A percentile compares a stretch with the other conserved stretches of the same genome.
phyloP scores from a whole-genome alignment of 2,888 invertebrate genomes.

The Hesperia comma region DNA sequence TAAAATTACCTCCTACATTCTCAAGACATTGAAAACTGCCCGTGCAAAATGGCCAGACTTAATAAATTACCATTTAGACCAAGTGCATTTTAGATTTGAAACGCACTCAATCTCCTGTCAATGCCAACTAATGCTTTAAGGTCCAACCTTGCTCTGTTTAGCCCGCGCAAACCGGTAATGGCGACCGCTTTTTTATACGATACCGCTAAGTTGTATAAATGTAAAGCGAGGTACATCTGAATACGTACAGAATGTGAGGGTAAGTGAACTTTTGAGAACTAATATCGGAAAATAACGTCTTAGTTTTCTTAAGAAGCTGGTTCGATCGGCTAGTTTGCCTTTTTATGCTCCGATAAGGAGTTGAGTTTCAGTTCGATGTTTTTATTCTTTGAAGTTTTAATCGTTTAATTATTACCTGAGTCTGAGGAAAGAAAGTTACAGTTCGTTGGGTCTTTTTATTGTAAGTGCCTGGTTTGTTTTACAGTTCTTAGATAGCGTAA shows the following conservation, averaged over 20 bases:
- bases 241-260: slow-evolving; percentile 58
- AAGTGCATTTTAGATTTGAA: slow-evolving; percentile 45
- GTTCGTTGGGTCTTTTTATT: slow-evolving; percentile 28
- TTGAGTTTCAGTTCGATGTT: slow-evolving; percentile 33
- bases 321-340: slow-evolving; percentile 32
- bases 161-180: slow-evolving; percentile 56
- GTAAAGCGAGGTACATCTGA: slow-evolving; percentile 61
- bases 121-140: slow-evolving; percentile 60
- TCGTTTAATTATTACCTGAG: slow-evolving; percentile 35
- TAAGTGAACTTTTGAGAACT: slow-evolving; percentile 55
- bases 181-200: slow-evolving; percentile 62
- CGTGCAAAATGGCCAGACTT: slow-evolving; percentile 25
- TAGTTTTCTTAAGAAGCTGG: slow-evolving; percentile 25
- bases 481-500: slow-evolving; percentile 27
- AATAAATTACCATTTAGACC: slow-evolving; percentile 35
- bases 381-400: slow-evolving; percentile 37
- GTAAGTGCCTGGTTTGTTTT: slow-evolving; percentile 25
- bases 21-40: slow-evolving; percentile 29
- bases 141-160: slow-evolving; percentile 62
- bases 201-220: slow-evolving; percentile 66
- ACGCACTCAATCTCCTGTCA: slow-evolving; percentile 56
- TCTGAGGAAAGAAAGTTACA: slow-evolving; percentile 32
- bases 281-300: slow-evolving; percentile 37
- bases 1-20: slow-evolving; percentile 10
- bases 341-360: slow-evolving; percentile 36